These are phyloP conservation scores for Cheirogaleus medius DNA, from an alignment of 2,113 vertebrate species.

Conservation along the genomic window DNA sequence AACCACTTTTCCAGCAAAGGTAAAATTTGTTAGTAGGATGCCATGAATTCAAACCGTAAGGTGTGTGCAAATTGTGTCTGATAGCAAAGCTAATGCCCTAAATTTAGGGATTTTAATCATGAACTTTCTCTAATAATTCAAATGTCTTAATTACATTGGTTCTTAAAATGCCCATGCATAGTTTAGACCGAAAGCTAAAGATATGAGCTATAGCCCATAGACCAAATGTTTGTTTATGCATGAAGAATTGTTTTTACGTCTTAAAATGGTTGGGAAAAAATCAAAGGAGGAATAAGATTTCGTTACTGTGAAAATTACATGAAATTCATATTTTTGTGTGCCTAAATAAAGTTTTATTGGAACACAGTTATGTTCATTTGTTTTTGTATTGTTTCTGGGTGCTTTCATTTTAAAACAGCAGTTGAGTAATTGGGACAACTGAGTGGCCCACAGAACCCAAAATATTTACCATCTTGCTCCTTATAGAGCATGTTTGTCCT, in stretches of 20 bases:
- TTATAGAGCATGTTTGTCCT: not conserved
- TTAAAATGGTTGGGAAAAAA: constrained; percentile 5
- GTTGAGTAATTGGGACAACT: not conserved
- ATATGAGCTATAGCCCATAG: not conserved
- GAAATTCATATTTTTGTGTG: not conserved
- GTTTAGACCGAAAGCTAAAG: not conserved
- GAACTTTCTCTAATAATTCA: not conserved
- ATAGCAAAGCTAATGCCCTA: not conserved
- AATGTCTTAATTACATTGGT: not conserved
- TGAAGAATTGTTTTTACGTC: constrained; percentile 32
- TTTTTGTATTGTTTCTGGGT: not conserved
- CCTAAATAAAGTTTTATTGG: constrained; percentile 28
- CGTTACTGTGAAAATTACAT: not conserved
- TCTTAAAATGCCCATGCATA: constrained; percentile 16
- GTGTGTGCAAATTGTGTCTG: not conserved
- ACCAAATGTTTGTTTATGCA: not conserved
- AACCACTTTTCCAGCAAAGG: constrained; percentile 38
- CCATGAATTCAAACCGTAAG: not conserved
- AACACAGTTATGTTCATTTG: not conserved
- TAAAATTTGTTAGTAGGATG: constrained; percentile 31
- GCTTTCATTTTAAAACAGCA: not conserved
- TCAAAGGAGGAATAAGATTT: not conserved
- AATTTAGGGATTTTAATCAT: not conserved
- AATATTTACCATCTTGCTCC: not conserved
- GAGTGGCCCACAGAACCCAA: not conserved